Percentiles rank a stretch among this genome's conserved stretches.
These are phyloP conservation scores for Rhinolophus sinicus DNA, from an alignment of 2,113 vertebrate genomes.

Conservation along the genomic window DNA sequence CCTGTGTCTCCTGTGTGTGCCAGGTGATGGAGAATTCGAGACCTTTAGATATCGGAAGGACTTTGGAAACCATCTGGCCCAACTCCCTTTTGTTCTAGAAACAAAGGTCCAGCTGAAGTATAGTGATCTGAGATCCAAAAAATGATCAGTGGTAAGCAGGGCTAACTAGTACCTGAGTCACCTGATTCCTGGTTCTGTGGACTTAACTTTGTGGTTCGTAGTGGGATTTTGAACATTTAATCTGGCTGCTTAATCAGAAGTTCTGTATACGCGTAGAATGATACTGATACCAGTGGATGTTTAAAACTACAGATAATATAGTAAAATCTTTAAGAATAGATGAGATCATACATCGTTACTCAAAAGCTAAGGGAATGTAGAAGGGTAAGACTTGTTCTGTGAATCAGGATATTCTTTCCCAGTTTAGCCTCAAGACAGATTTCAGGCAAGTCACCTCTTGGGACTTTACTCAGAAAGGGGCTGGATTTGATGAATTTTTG, in stretches of 20 bases:
- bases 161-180: not conserved
- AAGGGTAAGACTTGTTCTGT: not conserved
- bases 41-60: not conserved
- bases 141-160: not conserved
- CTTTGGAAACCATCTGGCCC: not conserved
- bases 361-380: not conserved
- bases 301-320: not conserved
- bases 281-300: not conserved
- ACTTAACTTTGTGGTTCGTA: constrained; percentile 6
- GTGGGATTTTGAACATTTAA: not conserved
- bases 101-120: not conserved
- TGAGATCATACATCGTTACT: not conserved
- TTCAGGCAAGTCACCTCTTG: not conserved
- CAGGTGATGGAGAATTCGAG: constrained; percentile 5
- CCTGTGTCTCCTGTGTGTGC: not conserved
- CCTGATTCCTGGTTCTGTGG: not conserved
- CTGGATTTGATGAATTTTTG: not conserved
- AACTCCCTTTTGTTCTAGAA: not conserved
- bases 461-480: not conserved
- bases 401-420: not conserved
- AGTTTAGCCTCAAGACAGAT: not conserved
- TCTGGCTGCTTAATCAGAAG: not conserved
- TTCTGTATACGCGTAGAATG: not conserved
- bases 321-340: not conserved
- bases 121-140: not conserved